Conservation (phyloP, 1,140 invertebrate species). For the Atopsyche davidsoni region DNA sequence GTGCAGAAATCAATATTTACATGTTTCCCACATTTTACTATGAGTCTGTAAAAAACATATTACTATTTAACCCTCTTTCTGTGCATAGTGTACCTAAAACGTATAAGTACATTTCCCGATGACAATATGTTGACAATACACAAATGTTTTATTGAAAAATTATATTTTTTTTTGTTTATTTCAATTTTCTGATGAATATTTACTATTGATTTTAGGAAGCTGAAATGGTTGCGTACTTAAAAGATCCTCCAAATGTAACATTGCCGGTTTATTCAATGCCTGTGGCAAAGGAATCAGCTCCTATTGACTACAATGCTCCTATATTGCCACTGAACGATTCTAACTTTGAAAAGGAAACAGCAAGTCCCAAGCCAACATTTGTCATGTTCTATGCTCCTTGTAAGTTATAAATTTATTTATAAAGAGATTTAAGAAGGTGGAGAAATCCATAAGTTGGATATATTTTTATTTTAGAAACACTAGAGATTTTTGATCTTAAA, state of each 20-base stretch:
- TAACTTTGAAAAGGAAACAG: constrained; percentile 50
- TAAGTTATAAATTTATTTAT: constrained; percentile 41
- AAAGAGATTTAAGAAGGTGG: constrained; percentile 3
- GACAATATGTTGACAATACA: too few species aligned
- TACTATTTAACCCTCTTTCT: background rate
- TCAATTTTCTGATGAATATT: constrained; percentile 1
- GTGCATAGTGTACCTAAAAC: background rate
- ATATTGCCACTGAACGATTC: constrained; percentile 48
- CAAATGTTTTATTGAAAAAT: background rate
- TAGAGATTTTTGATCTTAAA: too few species aligned
- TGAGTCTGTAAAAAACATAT: background rate
- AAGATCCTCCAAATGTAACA: constrained; percentile 50
- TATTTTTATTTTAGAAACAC: too few species aligned
- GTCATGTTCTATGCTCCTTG: constrained; percentile 79
- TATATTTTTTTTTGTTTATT: background rate
- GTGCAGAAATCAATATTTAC: too few species aligned
- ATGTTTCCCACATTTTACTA: too few species aligned
- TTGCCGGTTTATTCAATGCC: constrained; percentile 33
- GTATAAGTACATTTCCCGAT: too few species aligned
- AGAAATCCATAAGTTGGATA: constrained; percentile 3
- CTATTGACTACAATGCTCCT: constrained; percentile 37
- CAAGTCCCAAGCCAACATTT: constrained; percentile 59
- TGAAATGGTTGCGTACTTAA: constrained; percentile 63
- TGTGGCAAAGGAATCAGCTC: constrained; percentile 33
- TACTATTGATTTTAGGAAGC: constrained; percentile 41